A percentile compares a stretch with the other conserved stretches of the same genome.
Evolutionary conservation across 2,113 vertebrate genomes (phyloP).

Genomic region (Ramphastos sulfuratus): DNA sequence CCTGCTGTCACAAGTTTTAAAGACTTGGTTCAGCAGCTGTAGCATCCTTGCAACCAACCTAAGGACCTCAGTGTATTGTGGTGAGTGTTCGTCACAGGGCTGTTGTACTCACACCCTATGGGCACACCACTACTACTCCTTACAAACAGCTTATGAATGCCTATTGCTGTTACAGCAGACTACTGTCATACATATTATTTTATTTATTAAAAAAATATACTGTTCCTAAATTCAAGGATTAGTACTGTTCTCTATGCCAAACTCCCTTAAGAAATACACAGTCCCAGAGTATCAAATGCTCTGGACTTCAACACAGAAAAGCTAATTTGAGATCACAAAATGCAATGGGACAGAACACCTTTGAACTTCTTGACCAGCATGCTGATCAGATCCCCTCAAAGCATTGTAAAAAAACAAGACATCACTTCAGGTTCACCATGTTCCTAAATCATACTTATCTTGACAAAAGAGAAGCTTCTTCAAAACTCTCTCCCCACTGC

Average conservation of each 20-base stretch:
- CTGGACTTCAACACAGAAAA: neutral
- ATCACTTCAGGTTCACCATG: neutral
- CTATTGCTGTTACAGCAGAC: neutral
- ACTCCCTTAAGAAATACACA: neutral
- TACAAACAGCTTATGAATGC: neutral
- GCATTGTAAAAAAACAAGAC: neutral
- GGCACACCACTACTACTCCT: neutral
- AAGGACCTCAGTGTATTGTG: neutral
- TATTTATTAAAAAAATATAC: neutral
- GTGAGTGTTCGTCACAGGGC: neutral
- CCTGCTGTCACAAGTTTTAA: neutral
- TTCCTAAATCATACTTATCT: neutral
- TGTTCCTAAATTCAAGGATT: neutral
- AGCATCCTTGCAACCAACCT: neutral
- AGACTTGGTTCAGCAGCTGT: neutral
- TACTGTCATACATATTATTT: neutral
- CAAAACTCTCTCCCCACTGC: neutral
- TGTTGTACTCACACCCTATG: fast-evolving
- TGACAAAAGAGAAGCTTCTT: neutral
- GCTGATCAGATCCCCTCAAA: neutral
- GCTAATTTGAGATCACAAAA: neutral
- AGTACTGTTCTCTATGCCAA: neutral
- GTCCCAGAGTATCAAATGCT: neutral
- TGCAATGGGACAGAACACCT: neutral
- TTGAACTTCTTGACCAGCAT: neutral